phyloP scores from a whole-genome alignment of 2,113 vertebrate species.

The Ptilonorhynchus violaceus region DNA sequence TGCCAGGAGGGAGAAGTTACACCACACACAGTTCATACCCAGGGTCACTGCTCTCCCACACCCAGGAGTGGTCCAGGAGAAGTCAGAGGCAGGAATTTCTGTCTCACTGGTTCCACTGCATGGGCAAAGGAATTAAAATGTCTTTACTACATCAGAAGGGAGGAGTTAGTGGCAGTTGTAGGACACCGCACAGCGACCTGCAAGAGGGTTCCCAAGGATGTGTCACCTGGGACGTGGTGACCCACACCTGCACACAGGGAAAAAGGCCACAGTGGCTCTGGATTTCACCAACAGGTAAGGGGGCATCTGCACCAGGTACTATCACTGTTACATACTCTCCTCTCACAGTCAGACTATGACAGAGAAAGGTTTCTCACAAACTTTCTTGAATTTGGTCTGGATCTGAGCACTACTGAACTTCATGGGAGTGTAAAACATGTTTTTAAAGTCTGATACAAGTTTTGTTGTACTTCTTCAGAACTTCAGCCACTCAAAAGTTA shows the following conservation, averaged over 20 bases:
- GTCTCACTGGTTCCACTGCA: background rate
- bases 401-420: background rate
- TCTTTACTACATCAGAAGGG: background rate
- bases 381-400: background rate
- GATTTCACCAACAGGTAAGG: background rate
- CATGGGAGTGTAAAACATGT: rapidly evolving
- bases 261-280: background rate
- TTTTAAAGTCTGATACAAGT: background rate
- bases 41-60: background rate
- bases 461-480: background rate
- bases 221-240: rapidly evolving
- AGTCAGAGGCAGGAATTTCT: background rate
- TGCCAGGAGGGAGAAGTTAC: background rate
- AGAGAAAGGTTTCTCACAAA: background rate
- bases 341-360: rapidly evolving
- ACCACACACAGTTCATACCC: rapidly evolving
- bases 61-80: background rate
- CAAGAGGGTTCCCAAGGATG: background rate
- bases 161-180: background rate
- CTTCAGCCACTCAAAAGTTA: background rate
- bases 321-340: background rate
- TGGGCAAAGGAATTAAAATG: background rate
- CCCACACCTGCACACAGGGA: rapidly evolving
- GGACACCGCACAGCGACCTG: background rate
- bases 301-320: background rate